phyloP scores from a whole-genome alignment of 2,113 vertebrate genomes.

The Leucopsar rothschildi region DNA sequence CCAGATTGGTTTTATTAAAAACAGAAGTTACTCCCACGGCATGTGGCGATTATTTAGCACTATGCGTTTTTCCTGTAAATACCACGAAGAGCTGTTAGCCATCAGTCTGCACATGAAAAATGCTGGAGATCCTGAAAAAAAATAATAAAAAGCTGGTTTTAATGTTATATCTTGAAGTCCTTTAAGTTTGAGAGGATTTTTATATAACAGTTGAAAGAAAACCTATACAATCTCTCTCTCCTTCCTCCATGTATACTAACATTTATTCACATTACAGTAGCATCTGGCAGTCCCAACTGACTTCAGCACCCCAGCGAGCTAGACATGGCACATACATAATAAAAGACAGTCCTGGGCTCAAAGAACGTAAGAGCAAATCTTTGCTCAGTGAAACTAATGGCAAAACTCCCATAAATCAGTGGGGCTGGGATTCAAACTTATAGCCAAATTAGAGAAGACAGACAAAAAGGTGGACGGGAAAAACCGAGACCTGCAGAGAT shows the following conservation, averaged over 20 bases:
- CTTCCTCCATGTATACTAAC: background rate
- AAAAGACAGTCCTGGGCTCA: slow-evolving; percentile 27
- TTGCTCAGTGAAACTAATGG: slow-evolving; percentile 29
- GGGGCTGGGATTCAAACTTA: slow-evolving; percentile 3
- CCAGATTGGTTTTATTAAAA: slow-evolving; percentile 74
- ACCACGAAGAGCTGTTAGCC: slow-evolving; percentile 46
- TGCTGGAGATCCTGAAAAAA: background rate
- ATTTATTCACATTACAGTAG: slow-evolving; percentile 45
- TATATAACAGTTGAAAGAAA: slow-evolving; percentile 6
- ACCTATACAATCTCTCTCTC: background rate
- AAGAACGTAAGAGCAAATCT: slow-evolving; percentile 34
- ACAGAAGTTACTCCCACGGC: slow-evolving; percentile 67
- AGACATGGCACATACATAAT: slow-evolving; percentile 17
- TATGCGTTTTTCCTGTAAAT: slow-evolving; percentile 59
- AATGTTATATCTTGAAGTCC: slow-evolving; percentile 1
- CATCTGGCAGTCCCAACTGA: slow-evolving; percentile 55
- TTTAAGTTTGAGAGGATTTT: slow-evolving; percentile 6
- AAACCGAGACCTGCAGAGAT: slow-evolving; percentile 47
- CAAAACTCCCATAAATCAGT: slow-evolving; percentile 46
- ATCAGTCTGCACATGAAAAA: slow-evolving; percentile 46
- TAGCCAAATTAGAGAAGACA: slow-evolving; percentile 34
- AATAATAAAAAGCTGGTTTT: background rate
- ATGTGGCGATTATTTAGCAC: slow-evolving; percentile 63
- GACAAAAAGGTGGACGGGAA: slow-evolving; percentile 4
- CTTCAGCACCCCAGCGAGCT: slow-evolving; percentile 51